Percentiles rank a stretch among this genome's conserved stretches.
Evolutionary conservation across 2,888 invertebrate genomes (phyloP).

Genomic region (Zhengitettix transpicula): DNA sequence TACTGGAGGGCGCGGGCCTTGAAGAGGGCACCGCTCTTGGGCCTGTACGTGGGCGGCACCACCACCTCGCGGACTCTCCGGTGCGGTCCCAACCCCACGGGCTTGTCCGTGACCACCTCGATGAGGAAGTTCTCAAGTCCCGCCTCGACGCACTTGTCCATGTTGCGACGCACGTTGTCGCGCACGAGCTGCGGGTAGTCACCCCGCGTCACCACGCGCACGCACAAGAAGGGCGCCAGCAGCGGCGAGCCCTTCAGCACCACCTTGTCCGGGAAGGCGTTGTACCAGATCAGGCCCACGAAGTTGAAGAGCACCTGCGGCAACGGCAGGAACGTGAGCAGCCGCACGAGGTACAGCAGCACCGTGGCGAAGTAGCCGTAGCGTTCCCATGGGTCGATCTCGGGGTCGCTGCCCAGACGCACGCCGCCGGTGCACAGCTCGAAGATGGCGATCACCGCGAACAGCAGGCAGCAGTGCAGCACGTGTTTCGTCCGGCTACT

Average conservation of each 20-base stretch:
- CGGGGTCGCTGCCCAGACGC: conserved; percentile 30
- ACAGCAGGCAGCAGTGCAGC: conserved; percentile 59
- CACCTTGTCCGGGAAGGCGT: conserved; percentile 88
- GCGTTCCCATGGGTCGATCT: conserved; percentile 62
- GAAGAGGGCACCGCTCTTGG: conserved; percentile 82
- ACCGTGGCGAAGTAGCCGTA: conserved; percentile 64
- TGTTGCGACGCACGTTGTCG: conserved; percentile 69
- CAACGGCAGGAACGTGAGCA: conserved; percentile 68
- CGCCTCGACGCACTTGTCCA: conserved; percentile 72
- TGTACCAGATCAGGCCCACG: conserved; percentile 71
- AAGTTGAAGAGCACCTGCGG: conserved; percentile 83
- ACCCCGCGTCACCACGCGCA: conserved; percentile 85
- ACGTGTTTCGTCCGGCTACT: conserved; percentile 56
- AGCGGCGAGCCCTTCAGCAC: conserved; percentile 76
- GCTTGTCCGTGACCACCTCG: conserved; percentile 89
- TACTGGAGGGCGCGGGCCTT: conserved; percentile 91
- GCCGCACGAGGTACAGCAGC: conserved; percentile 58
- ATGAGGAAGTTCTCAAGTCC: conserved; percentile 91
- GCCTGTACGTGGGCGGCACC: conserved; percentile 71
- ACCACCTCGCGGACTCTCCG: conserved; percentile 73
- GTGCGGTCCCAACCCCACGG: conserved; percentile 52
- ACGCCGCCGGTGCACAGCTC: conserved; percentile 46
- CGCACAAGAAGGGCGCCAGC: conserved; percentile 84
- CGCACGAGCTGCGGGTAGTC: conserved; percentile 84
- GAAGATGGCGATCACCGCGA: conserved; percentile 56